Base-by-base conservation (phyloP, 2,797 vertebrate species). In the Peromyscus melanophrys region DNA sequence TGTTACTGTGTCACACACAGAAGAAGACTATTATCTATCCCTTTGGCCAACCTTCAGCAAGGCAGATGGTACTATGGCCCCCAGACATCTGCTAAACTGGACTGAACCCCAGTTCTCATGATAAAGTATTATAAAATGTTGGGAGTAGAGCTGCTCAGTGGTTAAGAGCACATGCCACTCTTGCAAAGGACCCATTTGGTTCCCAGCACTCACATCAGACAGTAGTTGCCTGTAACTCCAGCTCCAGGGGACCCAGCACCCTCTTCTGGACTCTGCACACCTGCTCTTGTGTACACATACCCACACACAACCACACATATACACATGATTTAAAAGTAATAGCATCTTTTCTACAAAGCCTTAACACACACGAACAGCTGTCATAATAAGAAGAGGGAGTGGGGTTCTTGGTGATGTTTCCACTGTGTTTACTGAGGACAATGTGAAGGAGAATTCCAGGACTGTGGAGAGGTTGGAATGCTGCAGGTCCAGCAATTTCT, bases 31-130 rank as follows among this genome's bases (percentile, higher is more conserved):
- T 78, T 78, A 69, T 89, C 84, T 69, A 31, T 80, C 59, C 76
- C 59, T 76, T 69, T 23, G n/a, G 43, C 80, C 37, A 86, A 52
- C 34, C 71, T 61, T 43, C 61, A 89, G 65, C 43, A 88, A 94
- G 75, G 67, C 84, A 82, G 27, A 77, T 63, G 27, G 21, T 73
- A 89, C n/a, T 29, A 59, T 27, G 71, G 63, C 29, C 73, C 43
- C 65, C 11, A 61, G 69, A 69, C 84, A 63, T 40, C 65, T 94
- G 9, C 84, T 94, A 92, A 92, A 71, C 40, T 75, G 77, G 27
- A 49, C 65, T 52, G 37, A 85, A 95, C 37, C 88, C 93, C 67
- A 89, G 25, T 94, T 94, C 71, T 90, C 90, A 8, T 55, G 52
- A 90, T 87, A 86, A 90, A 92, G 75, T 71, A 80, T 34, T 67